Conservation (phyloP, 37 sponge, comb jelly and placozoan genomes). For the Aphrocallistes beatrix region DNA sequence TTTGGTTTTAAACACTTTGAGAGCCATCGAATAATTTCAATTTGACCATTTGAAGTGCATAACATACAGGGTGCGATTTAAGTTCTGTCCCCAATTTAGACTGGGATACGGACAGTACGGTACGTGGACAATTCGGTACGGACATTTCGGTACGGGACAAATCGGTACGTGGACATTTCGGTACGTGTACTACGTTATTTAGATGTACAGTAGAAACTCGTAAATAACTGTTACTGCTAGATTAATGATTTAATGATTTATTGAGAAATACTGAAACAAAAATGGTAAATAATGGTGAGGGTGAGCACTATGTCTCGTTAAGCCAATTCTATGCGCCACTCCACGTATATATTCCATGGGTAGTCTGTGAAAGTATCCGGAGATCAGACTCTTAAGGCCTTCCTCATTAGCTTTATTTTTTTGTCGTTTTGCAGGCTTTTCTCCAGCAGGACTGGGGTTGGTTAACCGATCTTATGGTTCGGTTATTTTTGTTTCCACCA, state of each 20-base stretch:
- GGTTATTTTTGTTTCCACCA: too few relatives aligned
- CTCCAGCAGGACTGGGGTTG: too few relatives aligned
- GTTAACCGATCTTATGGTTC: too few relatives aligned
- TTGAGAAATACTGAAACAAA: background rate
- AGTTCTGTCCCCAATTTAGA: too few relatives aligned
- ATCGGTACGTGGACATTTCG: background rate
- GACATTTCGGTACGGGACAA: background rate
- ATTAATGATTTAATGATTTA: background rate
- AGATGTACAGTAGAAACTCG: background rate
- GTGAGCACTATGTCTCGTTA: background rate
- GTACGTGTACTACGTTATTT: background rate
- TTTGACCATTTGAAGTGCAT: too few relatives aligned
- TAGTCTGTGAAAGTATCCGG: background rate
- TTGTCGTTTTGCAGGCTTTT: background rate
- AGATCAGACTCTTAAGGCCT: background rate
- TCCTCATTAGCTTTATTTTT: conserved; percentile 7
- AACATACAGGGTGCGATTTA: too few relatives aligned
- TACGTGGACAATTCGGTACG: too few relatives aligned
- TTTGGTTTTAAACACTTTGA: too few relatives aligned
- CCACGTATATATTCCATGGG: background rate
- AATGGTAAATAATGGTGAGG: background rate
- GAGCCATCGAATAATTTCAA: too few relatives aligned
- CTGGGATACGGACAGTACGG: too few relatives aligned
- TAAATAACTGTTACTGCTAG: too few relatives aligned
- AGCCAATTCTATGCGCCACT: background rate